Percentiles rank a stretch among this genome's conserved stretches.
Evolutionary conservation across 2,888 invertebrate species (phyloP).

Genomic region (Acleris laterana): DNA sequence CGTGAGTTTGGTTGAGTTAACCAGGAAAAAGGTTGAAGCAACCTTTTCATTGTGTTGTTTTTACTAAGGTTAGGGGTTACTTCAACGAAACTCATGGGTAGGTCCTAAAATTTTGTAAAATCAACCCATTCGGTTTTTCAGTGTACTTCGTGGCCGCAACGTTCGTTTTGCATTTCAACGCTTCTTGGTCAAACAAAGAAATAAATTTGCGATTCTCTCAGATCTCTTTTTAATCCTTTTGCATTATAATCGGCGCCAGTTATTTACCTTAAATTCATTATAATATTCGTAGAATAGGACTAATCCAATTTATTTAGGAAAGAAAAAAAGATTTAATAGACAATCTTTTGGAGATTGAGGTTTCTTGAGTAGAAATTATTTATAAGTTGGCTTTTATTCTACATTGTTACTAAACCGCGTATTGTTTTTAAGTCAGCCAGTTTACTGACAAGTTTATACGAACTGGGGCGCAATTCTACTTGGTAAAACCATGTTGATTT

Average conservation of each 20-base stretch:
- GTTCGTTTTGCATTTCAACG: slow-evolving; percentile 23
- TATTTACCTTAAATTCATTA: slow-evolving; percentile 6
- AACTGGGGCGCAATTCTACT: no score
- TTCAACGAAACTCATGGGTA: no score
- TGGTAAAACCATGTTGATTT: no score
- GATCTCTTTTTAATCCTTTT: slow-evolving; percentile 2
- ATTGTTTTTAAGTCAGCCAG: no score
- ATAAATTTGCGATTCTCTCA: slow-evolving; percentile 5
- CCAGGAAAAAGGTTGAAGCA: no score
- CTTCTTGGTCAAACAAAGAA: slow-evolving; percentile 30
- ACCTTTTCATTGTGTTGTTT: no score
- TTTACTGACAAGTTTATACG: no score
- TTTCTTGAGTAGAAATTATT: neutral
- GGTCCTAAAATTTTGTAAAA: no score
- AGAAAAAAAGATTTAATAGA: neutral
- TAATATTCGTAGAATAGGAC: neutral
- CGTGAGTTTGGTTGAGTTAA: no score
- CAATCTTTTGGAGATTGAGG: neutral
- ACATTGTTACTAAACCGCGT: no score
- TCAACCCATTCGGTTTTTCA: no score
- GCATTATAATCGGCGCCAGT: slow-evolving; percentile 9
- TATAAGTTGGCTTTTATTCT: neutral
- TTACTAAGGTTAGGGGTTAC: no score
- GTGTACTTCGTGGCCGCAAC: slow-evolving; percentile 24
- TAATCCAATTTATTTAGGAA: slow-evolving; percentile 13